Base-by-base conservation (phyloP, 2,888 invertebrate species). In the Panzeria rudis region DNA sequence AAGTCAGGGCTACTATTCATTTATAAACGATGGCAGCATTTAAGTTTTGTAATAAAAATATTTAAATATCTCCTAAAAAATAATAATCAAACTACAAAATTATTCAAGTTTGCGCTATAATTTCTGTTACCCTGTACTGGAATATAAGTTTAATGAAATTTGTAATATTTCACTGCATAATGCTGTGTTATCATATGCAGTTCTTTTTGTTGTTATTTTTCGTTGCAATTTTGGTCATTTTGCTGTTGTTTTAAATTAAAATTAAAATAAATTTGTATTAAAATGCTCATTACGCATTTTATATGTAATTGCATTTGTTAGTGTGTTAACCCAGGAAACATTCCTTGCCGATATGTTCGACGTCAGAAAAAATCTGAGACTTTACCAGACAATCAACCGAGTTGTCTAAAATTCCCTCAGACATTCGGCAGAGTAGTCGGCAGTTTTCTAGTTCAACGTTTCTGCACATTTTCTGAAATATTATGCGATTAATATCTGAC, bases 271-370 rank as follows among this genome's bases (percentile, higher is more conserved):
- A 82, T 82, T 71, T 71, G 76, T 76, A 83, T 83, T 83, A 77
- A 83, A 83, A 71, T 77, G 82, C 76, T 83, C 71, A 83, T 83
- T 83, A 83, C 56, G 76, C 71, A 82, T 77, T 77, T 83, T 66
- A 50, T 59, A 38, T 64, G 25, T 59, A 47, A 54, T n/a, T 69
- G 44, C 38, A 20, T 29, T 38, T 56, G 47, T 64, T 25, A 56
- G 11, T 64, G 62, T 44, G 13, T 29, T 38, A n/a, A n/a, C n/a
- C n/a, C n/a, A n/a, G n/a, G n/a, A n/a, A n/a, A n/a, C n/a, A n/a
- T n/a, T n/a, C n/a, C n/a, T n/a, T n/a, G n/a, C n/a, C n/a, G n/a
- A n/a, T n/a, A n/a, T n/a, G n/a, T n/a, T n/a, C n/a, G n/a, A n/a
- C n/a, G n/a, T n/a, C n/a, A n/a, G n/a, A n/a, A n/a, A n/a, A n/a